Evolutionary conservation across 2,888 invertebrate genomes (phyloP).

Genomic region (Cerastis leucographa): DNA sequence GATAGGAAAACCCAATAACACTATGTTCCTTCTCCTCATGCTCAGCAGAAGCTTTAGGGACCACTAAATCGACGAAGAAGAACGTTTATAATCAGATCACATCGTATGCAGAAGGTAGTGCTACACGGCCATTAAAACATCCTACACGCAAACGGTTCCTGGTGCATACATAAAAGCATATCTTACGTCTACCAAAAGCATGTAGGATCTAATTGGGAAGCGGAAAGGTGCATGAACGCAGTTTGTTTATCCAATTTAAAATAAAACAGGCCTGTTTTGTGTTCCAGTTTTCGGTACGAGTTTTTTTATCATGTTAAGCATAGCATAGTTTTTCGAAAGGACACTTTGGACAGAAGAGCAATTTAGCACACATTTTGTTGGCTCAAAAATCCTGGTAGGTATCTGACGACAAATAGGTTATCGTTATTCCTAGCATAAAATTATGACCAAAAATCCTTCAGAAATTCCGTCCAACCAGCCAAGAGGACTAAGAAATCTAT

Average conservation of each 20-base stretch:
- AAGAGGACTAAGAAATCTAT: too few species aligned
- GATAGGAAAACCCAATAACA: background rate
- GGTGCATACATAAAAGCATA: slow-evolving; percentile 42
- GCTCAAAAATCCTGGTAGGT: too few species aligned
- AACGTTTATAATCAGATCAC: slow-evolving; percentile 13
- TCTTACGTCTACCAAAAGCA: slow-evolving; percentile 36
- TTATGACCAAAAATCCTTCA: background rate
- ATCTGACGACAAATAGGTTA: too few species aligned
- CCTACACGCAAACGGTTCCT: slow-evolving; percentile 33
- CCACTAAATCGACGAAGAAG: background rate
- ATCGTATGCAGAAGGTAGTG: slow-evolving; percentile 27
- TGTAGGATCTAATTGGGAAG: slow-evolving; percentile 49
- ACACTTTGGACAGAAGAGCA: background rate
- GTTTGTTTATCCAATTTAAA: slow-evolving; percentile 51
- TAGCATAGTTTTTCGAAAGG: background rate
- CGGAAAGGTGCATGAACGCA: slow-evolving; percentile 47
- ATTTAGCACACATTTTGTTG: background rate
- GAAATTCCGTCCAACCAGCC: too few species aligned
- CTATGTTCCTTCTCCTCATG: background rate
- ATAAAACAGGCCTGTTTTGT: slow-evolving; percentile 30
- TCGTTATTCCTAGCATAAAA: too few species aligned
- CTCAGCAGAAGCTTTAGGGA: background rate
- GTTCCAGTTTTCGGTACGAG: slow-evolving; percentile 4
- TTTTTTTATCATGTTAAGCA: slow-evolving; percentile 5
- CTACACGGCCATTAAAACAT: slow-evolving; percentile 26